Percentiles rank a stretch among this genome's conserved stretches.
These are phyloP conservation scores for Taphrorychus bicolor DNA, from an alignment of 2,888 invertebrate genomes.

Conservation along the genomic window DNA sequence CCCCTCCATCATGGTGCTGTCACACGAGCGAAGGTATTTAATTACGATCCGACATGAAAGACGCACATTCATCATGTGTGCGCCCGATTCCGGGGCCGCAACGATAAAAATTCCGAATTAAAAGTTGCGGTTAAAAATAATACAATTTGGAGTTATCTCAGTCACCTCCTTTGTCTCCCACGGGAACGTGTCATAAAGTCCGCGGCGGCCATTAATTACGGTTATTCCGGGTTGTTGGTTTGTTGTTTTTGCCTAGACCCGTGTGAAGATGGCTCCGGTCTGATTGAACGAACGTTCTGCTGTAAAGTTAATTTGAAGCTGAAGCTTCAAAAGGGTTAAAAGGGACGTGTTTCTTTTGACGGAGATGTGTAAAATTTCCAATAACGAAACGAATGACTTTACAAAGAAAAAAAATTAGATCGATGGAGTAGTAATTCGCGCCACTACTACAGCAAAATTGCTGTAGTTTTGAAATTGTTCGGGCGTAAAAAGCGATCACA, in stretches of 20 bases:
- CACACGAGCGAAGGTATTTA: constrained; percentile 16
- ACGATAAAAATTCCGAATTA: constrained; percentile 38
- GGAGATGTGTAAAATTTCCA: no score
- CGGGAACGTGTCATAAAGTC: constrained; percentile 31
- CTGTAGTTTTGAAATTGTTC: constrained; percentile 18
- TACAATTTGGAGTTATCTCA: constrained; percentile 36
- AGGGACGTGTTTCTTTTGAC: no score
- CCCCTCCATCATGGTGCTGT: not conserved
- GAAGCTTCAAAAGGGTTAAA: no score
- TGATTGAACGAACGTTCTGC: constrained; percentile 1
- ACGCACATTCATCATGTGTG: constrained; percentile 34
- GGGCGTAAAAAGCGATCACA: constrained; percentile 16
- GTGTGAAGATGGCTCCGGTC: not conserved
- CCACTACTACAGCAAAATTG: constrained; percentile 20
- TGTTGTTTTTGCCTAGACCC: constrained; percentile 6
- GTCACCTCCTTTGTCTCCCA: constrained; percentile 27
- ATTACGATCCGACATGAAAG: constrained; percentile 31
- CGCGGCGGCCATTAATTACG: constrained; percentile 12
- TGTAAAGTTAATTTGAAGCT: not conserved
- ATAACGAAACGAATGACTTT: not conserved
- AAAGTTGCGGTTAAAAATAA: constrained; percentile 39
- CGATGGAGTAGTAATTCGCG: not conserved
- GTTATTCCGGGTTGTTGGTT: constrained; percentile 12
- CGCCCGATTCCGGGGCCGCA: constrained; percentile 13
- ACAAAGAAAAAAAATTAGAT: not conserved